Evolutionary conservation across 1,140 invertebrate genomes (phyloP), one percentile per base, ranked within the genome.

Genomic region (Latrodectus geometricus): DNA sequence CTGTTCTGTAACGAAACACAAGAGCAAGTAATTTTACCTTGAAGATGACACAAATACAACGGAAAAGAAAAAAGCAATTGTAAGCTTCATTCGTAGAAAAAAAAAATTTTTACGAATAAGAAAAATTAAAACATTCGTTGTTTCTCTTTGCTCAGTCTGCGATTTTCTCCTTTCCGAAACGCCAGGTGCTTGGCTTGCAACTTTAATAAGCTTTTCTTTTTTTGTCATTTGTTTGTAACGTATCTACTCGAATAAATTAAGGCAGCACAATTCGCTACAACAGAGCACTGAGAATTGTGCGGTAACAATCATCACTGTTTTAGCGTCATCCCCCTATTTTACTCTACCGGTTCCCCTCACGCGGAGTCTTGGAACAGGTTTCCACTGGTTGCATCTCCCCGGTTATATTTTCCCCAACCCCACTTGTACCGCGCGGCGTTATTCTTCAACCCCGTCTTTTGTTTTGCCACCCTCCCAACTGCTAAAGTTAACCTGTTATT

Each of bases 401-500:
- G 35, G 52, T 8, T 21, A 21, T n/a, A 48, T 20, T 65, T 49
- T 69, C 70, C 17, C 35, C 81, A 54, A 14, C 56, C 20, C 70
- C 15, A 52, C 12, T 72, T 48, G 11, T 11, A 23, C 79, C 78
- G 20, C 79, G 52, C 66, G 23, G 69, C 21, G 69, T 82, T 82
- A 82, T 82, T 61, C 52, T 80, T 66, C 50, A 9, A 52, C 49
- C 78, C 66, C 69, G 48, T 61, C 9, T 80, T 80, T 80, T 70
- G 66, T 80, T 70, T 35, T 52, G 17, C 20, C 49, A n/a, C 66
- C 66, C 61, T 61, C 54, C 35, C 66, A n/a, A n/a, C 61, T 80
- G 12, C 66, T 23, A 72, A 73, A 82, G 21, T 86, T 78, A 86
- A 86, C 83, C 83, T 86, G 83, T 86, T 86, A 86, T 86, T 85